Base-by-base conservation (phyloP, 2,797 vertebrate genomes). In the Lithobates pipiens region DNA sequence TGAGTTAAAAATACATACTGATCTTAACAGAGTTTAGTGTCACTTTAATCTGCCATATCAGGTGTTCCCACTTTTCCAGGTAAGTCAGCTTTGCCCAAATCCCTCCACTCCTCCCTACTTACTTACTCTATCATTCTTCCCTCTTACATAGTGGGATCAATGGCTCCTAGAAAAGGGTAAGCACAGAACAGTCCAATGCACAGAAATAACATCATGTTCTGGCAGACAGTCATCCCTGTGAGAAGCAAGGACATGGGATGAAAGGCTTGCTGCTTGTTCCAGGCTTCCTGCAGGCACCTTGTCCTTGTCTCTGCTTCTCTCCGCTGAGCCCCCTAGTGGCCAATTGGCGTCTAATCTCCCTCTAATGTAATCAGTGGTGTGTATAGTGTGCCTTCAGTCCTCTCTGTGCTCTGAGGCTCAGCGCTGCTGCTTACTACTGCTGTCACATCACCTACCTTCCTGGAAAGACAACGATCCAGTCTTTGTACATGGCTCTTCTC, bases 261-360 rank as follows among this genome's bases (percentile, higher is more conserved):
- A 76, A 39, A 32, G 25, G 57, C 0, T 39, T 25, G 25, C 36
- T n/a, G n/a, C n/a, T n/a, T n/a, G n/a, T n/a, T 57, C 32, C 76
- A 73, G 69, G n/a, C 39, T 71, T 67, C 76, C 70, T 68, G 77
- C 84, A 70, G 77, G 75, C 77, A 76, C 70, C 71, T 79, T 77
- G 70, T 63, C 84, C 84, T 85, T 84, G 50, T n/a, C n/a, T n/a
- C n/a, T n/a, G n/a, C n/a, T n/a, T n/a, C n/a, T 39, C 54, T 57
- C 44, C 70, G 4, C 15, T 2, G 21, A 15, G 72, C 84, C 84
- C 84, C 34, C 84, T 85, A 76, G 71, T 76, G 84, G 77, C 21
- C 77, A 81, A n/a, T 74, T 74, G 25, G 70, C 10, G 21, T 39
- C 44, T 72, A 68, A 32, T 75, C 8, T 21, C 7, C 21, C 63